These are phyloP conservation scores for Tetranychus urticae DNA, from an alignment of 1,140 invertebrate genomes.

Conservation along the genomic window DNA sequence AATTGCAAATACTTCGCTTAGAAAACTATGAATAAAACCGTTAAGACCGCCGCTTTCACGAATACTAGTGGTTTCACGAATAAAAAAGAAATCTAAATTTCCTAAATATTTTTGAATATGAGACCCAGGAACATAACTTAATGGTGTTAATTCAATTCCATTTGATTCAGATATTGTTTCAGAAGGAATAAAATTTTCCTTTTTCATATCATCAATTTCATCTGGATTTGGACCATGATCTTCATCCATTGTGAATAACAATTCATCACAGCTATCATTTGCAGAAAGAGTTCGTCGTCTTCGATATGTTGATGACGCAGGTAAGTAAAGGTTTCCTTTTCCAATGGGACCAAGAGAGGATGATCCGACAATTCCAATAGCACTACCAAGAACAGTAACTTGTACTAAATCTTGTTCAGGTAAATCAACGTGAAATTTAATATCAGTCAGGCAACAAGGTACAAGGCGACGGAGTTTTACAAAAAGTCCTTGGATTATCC, in stretches of 20 bases:
- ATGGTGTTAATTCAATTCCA: slow-evolving; percentile 58
- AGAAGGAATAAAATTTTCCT: neutral
- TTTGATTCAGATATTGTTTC: neutral
- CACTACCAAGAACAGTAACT: slow-evolving; percentile 1
- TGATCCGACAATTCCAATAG: slow-evolving; percentile 1
- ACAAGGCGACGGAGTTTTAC: slow-evolving; percentile 59
- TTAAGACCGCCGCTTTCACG: slow-evolving; percentile 53
- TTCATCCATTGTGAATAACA: slow-evolving; percentile 34
- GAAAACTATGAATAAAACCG: slow-evolving; percentile 69
- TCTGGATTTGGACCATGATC: slow-evolving; percentile 18
- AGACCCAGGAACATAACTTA: slow-evolving; percentile 52
- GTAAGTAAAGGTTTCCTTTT: neutral
- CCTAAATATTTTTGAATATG: slow-evolving; percentile 62
- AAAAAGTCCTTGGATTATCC: slow-evolving; percentile 44
- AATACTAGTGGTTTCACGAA: slow-evolving; percentile 41
- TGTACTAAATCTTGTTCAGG: slow-evolving; percentile 28
- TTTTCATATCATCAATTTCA: no score
- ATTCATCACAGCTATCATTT: slow-evolving; percentile 32
- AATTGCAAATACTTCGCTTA: slow-evolving; percentile 70
- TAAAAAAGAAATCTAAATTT: slow-evolving; percentile 84
- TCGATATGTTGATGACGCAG: neutral
- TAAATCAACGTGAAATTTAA: slow-evolving; percentile 50
- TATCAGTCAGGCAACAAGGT: slow-evolving; percentile 51
- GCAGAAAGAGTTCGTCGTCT: neutral
- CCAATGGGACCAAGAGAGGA: neutral